Base-by-base conservation (phyloP, 2,797 vertebrate species). In the Synaphobranchus kaupii region DNA sequence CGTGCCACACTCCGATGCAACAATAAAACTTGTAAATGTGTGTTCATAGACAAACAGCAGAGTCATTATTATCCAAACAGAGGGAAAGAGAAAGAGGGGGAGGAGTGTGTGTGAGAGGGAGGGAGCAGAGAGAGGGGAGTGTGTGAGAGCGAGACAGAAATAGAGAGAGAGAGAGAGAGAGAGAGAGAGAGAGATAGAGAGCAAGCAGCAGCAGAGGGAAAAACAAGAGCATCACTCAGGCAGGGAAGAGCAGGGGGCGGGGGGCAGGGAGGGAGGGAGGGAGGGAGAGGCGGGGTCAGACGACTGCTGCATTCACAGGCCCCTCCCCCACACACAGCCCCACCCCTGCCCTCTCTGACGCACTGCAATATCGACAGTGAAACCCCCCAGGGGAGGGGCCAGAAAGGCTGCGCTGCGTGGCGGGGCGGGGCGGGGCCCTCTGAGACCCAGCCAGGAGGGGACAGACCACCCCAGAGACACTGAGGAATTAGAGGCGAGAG, bases 1-100 rank as follows among this genome's bases (percentile, higher is more conserved):
- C 50, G 81, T 78, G 81, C 86, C 48, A 58, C 80, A 88, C 81
- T n/a, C 80, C 80, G 10, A 50, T 13, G 10, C 84, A 76, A 88
- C 84, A 86, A 88, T 88, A 81, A 10, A 85, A 76, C 76, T 73
- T 87, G 84, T 87, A 52, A 78, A 87, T 87, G 88, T 87, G 89
- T 86, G 89, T 86, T 73, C 85, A 63, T 39, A 54, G 76, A 71
- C 56, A 90, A 91, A 90, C 85, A 88, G 86, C 90, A 66, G 48
- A 88, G 91, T 92, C 91, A 92, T 89, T 88, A 89, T 86, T 85
- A 91, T 89, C 88, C 89, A 88, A 87, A 63, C 56, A 63, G 76
- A 84, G 84, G 47, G 71, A 84, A 17, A 31, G n/a, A 15, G 68
- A 15, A 28, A 13, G 25, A 13, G 68, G 68, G 2, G 28, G 12